Base-by-base conservation (phyloP, 2,797 vertebrate species). In the Furcifer pardalis region DNA sequence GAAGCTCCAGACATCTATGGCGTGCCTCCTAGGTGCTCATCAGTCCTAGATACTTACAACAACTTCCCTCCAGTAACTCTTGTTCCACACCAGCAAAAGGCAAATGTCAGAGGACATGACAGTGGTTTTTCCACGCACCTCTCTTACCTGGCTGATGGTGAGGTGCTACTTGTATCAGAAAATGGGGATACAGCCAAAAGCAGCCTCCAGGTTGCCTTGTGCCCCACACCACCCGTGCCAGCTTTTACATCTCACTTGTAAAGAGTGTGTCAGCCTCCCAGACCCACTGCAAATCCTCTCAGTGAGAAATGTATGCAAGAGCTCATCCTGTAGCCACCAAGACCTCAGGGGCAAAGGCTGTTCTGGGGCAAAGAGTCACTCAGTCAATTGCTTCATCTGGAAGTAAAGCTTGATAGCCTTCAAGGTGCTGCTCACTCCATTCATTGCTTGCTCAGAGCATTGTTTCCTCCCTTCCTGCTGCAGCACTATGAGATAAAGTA, bases 31-130 rank as follows among this genome's bases (percentile, higher is more conserved):
- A 94, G 86, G 94, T 96, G 65, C 92, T 95, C 59, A 40, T 81
- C 90, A 0, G 90, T 92, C 60, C 91, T 94, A 0, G 90, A 94
- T 77, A 87, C 91, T 84, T 95, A 91, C 44, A 91, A 91, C 44
- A 91, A 88, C 86, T 95, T 95, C 84, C 91, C 95, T 49, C 95
- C 97, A 0, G 95, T 97, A 91, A 96, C 96, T 0, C 96, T 98
- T 15, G 90, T 97, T 80, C 96, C 97, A 76, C 97, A 96, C 89
- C 97, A 96, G 87, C 94, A 96, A 89, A 94, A 97, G 87, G 95
- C 91, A 85, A 88, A 91, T 73, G 82, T 93, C 85, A 93, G 90
- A 91, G 86, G 95, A 90, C 93, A 94, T 92, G 92, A 94, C 83
- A 91, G 86, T 30, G 59, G 92, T 84, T 95, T 84, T 42, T 92